These are phyloP conservation scores for Leucophenga varia DNA, from an alignment of 1,140 invertebrate genomes.

Conservation along the genomic window DNA sequence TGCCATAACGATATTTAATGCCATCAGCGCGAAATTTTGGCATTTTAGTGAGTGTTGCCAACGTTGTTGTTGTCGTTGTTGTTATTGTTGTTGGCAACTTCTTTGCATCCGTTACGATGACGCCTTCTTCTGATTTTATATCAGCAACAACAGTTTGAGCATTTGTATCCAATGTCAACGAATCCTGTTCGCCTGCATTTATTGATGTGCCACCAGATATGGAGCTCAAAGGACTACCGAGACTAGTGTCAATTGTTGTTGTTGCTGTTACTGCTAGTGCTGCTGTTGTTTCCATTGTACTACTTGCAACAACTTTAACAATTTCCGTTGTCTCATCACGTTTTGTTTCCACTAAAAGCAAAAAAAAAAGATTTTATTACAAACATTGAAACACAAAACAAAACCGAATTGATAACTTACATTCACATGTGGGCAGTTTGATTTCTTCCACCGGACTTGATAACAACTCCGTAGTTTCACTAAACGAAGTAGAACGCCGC, in stretches of 20 bases:
- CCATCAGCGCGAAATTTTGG: constrained; percentile 76
- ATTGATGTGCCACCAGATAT: constrained; percentile 45
- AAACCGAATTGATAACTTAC: constrained; percentile 19
- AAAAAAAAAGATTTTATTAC: not conserved
- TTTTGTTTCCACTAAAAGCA: constrained; percentile 31
- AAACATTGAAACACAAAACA: no score
- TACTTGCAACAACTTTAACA: not conserved
- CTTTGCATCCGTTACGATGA: not conserved
- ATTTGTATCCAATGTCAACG: constrained; percentile 9
- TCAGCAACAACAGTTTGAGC: not conserved
- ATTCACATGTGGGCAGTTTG: constrained; percentile 27
- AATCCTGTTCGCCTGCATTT: constrained; percentile 39
- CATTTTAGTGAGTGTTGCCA: constrained; percentile 46
- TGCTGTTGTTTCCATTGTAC: constrained; percentile 15
- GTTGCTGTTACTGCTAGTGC: constrained; percentile 1
- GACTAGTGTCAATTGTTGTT: constrained; percentile 30
- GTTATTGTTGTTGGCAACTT: not conserved
- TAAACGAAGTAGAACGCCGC: constrained; percentile 47
- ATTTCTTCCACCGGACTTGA: constrained; percentile 46
- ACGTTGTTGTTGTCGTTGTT: not conserved
- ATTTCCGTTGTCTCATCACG: constrained; percentile 47
- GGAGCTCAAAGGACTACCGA: constrained; percentile 44
- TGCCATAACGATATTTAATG: constrained; percentile 86
- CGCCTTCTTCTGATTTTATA: constrained; percentile 12
- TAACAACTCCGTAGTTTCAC: constrained; percentile 42